Conservation (phyloP, 2,113 vertebrate genomes). For the Rynchops niger region DNA sequence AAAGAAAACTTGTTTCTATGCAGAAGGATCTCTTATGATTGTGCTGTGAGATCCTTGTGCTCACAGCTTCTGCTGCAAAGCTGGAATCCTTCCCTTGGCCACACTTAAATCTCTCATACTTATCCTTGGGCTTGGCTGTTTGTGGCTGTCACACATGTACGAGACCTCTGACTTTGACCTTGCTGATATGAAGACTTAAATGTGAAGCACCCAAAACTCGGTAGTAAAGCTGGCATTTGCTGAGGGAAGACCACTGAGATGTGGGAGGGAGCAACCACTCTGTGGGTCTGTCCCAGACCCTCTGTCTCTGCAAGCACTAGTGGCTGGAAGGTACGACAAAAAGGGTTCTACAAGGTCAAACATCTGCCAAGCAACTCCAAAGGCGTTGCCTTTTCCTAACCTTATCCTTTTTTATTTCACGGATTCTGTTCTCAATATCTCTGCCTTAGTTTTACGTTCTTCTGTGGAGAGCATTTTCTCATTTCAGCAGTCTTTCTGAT, state of each 20-base stretch:
- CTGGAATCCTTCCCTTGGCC: background rate
- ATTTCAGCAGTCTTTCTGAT: background rate
- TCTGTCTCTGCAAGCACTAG: background rate
- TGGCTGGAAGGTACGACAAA: background rate
- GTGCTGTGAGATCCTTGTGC: background rate
- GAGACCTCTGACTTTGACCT: background rate
- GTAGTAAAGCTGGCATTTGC: background rate
- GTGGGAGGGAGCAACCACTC: background rate
- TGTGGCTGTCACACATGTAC: background rate
- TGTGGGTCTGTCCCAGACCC: background rate
- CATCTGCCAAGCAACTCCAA: background rate
- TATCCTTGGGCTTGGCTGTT: background rate
- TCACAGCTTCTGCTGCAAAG: background rate
- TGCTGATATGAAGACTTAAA: background rate
- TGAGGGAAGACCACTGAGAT: background rate
- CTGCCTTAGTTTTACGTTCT: background rate
- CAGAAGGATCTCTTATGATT: background rate
- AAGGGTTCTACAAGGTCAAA: background rate
- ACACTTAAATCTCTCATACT: background rate
- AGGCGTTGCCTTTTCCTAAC: background rate
- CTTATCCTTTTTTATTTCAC: background rate
- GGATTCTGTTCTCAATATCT: background rate
- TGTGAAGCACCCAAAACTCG: accelerated
- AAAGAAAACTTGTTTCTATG: background rate
- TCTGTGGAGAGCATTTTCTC: background rate